Conservation (phyloP, 2,797 vertebrate genomes). For the Myotis daubentonii region DNA sequence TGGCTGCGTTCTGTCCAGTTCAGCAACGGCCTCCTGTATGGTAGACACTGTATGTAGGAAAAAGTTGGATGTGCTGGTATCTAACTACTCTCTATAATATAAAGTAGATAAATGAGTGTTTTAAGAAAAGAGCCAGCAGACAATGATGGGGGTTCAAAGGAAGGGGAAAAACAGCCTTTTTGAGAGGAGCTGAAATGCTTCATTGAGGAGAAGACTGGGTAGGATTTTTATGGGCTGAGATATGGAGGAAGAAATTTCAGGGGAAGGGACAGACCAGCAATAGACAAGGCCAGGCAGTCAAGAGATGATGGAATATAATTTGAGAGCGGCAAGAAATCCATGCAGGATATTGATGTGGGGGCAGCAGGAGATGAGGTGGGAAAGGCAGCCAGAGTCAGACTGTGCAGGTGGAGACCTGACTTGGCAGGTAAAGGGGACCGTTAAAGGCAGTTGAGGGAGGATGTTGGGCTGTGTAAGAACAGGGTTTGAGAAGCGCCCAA, state of each 20-base stretch:
- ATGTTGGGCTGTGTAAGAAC: background rate
- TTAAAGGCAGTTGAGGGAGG: background rate
- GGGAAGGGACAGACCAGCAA: background rate
- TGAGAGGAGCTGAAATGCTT: background rate
- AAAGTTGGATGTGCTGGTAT: background rate
- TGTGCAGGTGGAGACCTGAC: background rate
- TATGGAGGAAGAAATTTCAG: background rate
- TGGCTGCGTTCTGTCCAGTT: background rate
- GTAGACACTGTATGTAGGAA: background rate
- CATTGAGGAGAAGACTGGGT: background rate
- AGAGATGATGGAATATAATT: no score
- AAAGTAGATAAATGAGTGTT: background rate
- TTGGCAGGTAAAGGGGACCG: background rate
- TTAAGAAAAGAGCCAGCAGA: background rate
- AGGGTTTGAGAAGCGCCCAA: background rate
- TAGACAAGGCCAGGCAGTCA: background rate
- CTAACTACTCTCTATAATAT: background rate
- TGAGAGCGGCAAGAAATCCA: background rate
- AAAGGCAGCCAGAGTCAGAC: background rate
- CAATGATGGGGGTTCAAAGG: background rate
- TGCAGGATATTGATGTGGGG: accelerated
- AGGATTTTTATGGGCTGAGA: background rate
- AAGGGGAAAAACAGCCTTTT: background rate
- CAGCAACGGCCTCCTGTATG: background rate
- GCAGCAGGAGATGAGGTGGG: background rate